phyloP scores from a whole-genome alignment of 2,888 invertebrate species.

The Melieria omissa region DNA sequence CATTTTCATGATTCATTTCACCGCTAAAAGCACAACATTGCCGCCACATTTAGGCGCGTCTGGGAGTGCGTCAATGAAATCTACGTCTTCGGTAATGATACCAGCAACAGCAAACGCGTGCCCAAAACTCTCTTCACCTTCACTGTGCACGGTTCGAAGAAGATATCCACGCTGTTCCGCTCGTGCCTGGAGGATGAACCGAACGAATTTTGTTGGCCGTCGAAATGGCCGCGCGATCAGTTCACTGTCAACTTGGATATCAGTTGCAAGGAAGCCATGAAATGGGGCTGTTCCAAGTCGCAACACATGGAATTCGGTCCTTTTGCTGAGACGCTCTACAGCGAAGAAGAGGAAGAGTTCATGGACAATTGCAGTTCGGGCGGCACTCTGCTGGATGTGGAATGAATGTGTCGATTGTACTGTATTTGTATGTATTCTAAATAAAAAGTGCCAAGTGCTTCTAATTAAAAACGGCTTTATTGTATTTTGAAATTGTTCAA shows the following conservation, averaged over 20 bases:
- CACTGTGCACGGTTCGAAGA: conserved; percentile 49
- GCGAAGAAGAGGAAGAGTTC: conserved; percentile 36
- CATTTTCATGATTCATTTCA: background rate
- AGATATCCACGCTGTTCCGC: conserved; percentile 46
- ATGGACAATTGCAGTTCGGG: conserved; percentile 34
- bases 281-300: conserved; percentile 55
- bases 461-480: background rate
- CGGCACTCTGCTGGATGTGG: conserved; percentile 34
- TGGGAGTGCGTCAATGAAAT: conserved; percentile 49
- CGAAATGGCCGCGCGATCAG: conserved; percentile 47
- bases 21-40: background rate
- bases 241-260: conserved; percentile 52
- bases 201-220: conserved; percentile 42
- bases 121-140: conserved; percentile 51
- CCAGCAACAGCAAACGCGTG: conserved; percentile 43
- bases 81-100: conserved; percentile 54
- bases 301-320: conserved; percentile 54
- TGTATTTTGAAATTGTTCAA: background rate
- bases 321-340: conserved; percentile 38
- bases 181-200: conserved; percentile 47
- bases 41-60: conserved; percentile 45
- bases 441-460: background rate
- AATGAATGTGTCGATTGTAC: conserved; percentile 4
- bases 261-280: conserved; percentile 51
- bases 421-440: background rate